Evolutionary conservation across 2,113 vertebrate genomes (phyloP), one percentile per base, ranked within the genome.

Genomic region (Noctilio leporinus): DNA sequence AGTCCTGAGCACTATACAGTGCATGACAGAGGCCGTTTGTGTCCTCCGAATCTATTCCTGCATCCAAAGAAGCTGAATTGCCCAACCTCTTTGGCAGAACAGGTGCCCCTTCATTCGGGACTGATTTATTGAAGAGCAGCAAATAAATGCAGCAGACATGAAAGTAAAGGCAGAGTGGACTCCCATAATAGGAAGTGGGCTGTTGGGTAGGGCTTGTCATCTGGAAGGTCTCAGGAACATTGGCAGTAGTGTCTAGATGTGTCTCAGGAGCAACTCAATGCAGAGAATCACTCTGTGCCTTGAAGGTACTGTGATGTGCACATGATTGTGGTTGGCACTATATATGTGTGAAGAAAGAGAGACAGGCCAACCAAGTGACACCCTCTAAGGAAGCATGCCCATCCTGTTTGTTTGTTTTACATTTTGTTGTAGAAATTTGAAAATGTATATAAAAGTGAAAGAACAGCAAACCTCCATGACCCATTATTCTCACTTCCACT

Each of bases 401-500:
- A 2, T n/a, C 62, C 49, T 30, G 14, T 64, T 64, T 33, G 24
- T 10, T 59, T 9, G 59, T 62, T 89, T 94, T 59, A 43, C 57
- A 75, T 78, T 72, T 35, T 38, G 22, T 19, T 81, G 53, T 40
- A 57, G 80, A 70, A 67, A 49, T 76, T 30, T 85, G 65, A 45
- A 53, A 57, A 26, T 53, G 6, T 15, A 30, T 26, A 22, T 2
- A 16, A 73, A 88, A 59, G n/a, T 6, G 9, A 26, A 16, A 1
- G 24, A 0, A 4, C 30, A 4, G n/a, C 22, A 78, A 43, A 8
- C 19, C 30, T 45, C 43, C n/a, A 2, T 14, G 10, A 2, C 11
- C 62, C n/a, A 17, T 33, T 64, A 0, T 62, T 38, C 81, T 83
- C 38, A 3, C 64, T 33, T 4, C 15, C 14, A 19, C 7, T 49